These are phyloP conservation scores for Channallabes apus DNA, from an alignment of 2,797 vertebrate genomes.

Conservation along the genomic window DNA sequence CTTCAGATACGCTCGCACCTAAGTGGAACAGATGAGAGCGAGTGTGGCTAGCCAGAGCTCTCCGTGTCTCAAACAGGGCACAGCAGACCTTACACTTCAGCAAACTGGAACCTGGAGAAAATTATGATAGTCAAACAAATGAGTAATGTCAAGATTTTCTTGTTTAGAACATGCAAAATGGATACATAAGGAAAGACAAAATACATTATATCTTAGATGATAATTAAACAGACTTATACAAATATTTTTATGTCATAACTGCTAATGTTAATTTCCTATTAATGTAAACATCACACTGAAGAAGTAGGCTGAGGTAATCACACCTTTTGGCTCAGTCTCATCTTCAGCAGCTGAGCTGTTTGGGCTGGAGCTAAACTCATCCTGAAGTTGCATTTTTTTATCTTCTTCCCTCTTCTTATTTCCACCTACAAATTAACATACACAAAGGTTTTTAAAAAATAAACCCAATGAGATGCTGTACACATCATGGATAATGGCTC, in stretches of 20 bases:
- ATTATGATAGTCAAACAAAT: slow-evolving; percentile 1
- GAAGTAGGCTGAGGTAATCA: slow-evolving; percentile 28
- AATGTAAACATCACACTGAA: slow-evolving; percentile 13
- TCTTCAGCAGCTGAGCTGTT: slow-evolving; percentile 64
- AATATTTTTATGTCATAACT: neutral
- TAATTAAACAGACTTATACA: neutral
- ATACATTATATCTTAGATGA: neutral
- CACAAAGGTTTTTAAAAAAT: neutral
- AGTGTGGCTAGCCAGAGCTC: slow-evolving; percentile 80
- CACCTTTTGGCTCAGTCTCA: slow-evolving; percentile 68
- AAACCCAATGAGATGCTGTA: neutral
- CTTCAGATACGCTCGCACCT: slow-evolving; percentile 86
- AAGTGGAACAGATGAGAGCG: slow-evolving; percentile 81
- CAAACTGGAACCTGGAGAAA: slow-evolving; percentile 49
- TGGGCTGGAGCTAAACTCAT: slow-evolving; percentile 71
- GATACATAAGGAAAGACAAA: neutral
- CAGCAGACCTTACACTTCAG: slow-evolving; percentile 82
- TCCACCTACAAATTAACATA: slow-evolving; percentile 60
- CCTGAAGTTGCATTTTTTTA: slow-evolving; percentile 71
- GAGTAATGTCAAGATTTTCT: neutral
- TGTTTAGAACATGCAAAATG: neutral
- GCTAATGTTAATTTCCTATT: neutral
- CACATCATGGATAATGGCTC: neutral
- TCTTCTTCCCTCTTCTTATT: slow-evolving; percentile 65
- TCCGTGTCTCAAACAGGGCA: slow-evolving; percentile 81